phyloP scores from a whole-genome alignment of 2,797 vertebrate species.

The Xiphorhynchus erythropygius region DNA sequence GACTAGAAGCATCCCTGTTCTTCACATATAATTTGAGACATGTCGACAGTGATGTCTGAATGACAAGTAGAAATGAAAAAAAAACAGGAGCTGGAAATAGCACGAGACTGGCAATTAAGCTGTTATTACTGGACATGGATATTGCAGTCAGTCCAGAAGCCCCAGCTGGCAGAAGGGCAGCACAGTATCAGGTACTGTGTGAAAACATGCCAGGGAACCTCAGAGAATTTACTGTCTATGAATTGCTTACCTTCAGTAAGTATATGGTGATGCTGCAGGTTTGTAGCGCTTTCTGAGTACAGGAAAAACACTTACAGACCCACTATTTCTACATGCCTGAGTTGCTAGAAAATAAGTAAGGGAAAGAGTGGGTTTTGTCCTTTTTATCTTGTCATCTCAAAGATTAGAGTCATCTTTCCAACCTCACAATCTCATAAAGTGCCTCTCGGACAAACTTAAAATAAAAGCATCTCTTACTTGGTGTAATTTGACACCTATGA shows the following conservation, averaged over 20 bases:
- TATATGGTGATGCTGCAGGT: neutral
- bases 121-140: neutral
- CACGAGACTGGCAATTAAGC: neutral
- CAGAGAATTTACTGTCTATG: neutral
- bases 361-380: neutral
- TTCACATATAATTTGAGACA: constrained; percentile 4
- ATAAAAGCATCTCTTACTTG: neutral
- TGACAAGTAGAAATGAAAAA: constrained; percentile 36
- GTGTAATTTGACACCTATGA: neutral
- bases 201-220: neutral
- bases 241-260: neutral
- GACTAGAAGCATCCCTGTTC: neutral
- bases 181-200: neutral
- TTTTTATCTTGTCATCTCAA: constrained; percentile 1
- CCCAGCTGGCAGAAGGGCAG: constrained; percentile 1
- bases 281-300: neutral
- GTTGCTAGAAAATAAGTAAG: neutral
- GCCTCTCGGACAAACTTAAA: neutral
- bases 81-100: constrained; percentile 28
- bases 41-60: neutral
- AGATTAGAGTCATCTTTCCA: neutral
- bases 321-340: neutral
- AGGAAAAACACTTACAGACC: neutral
- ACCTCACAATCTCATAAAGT: neutral
- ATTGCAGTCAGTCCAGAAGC: neutral